These are phyloP conservation scores for Teleogryllus oceanicus DNA, from an alignment of 2,888 invertebrate genomes.

Conservation along the genomic window DNA sequence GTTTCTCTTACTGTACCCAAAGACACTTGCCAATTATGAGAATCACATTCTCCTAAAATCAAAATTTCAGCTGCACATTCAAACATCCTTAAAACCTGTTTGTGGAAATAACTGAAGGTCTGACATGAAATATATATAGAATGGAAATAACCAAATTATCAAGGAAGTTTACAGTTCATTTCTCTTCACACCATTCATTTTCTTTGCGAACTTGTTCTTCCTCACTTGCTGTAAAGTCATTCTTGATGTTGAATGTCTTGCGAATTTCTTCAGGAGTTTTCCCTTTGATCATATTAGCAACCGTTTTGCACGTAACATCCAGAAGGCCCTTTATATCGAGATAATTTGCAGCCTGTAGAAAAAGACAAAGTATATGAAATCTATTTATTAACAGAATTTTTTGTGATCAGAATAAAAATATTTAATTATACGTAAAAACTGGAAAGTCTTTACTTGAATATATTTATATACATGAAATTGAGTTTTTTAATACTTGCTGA, in stretches of 20 bases:
- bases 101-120: too few relatives aligned
- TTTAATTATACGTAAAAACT: neutral
- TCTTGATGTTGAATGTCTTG: slow-evolving; percentile 95
- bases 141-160: too few relatives aligned
- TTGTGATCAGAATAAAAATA: neutral
- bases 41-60: too few relatives aligned
- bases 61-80: too few relatives aligned
- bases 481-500: neutral
- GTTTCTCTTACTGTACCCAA: too few relatives aligned
- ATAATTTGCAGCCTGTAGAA: slow-evolving; percentile 80
- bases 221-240: slow-evolving; percentile 92
- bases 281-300: slow-evolving; percentile 97
- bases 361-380: slow-evolving; percentile 11
- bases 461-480: neutral
- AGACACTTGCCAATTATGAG: too few relatives aligned
- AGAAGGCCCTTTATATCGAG: slow-evolving; percentile 91
- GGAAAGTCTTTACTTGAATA: neutral
- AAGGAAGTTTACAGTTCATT: slow-evolving; percentile 48
- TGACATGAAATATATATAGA: too few relatives aligned
- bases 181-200: slow-evolving; percentile 92
- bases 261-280: slow-evolving; percentile 97
- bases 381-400: neutral
- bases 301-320: slow-evolving; percentile 97
- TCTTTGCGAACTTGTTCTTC: slow-evolving; percentile 97
- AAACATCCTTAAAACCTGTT: too few relatives aligned